These are phyloP conservation scores for Ips typographus DNA, from an alignment of 1,140 invertebrate genomes.

Conservation along the genomic window DNA sequence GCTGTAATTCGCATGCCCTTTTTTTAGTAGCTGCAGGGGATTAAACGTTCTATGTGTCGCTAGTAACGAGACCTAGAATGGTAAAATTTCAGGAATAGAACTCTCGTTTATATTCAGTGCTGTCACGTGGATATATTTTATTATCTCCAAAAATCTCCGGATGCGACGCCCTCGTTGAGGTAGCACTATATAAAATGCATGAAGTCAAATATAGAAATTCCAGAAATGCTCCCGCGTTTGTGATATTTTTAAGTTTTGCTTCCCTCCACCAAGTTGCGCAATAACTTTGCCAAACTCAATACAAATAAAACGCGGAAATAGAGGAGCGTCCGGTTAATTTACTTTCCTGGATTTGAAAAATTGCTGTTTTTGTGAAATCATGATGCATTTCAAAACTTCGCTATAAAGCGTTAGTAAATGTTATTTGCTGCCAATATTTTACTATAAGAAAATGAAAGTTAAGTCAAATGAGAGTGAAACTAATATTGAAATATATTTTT, in stretches of 20 bases:
- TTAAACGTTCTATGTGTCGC: not conserved
- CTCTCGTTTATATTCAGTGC: constrained; percentile 8
- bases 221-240: not conserved
- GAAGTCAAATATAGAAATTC: constrained; percentile 13
- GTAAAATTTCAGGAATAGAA: constrained; percentile 7
- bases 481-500: too few relatives aligned
- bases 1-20: too few relatives aligned
- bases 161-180: constrained; percentile 7
- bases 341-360: not conserved
- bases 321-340: not conserved
- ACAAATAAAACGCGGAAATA: not conserved
- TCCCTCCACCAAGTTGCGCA: too few relatives aligned
- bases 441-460: too few relatives aligned
- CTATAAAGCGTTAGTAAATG: constrained; percentile 1
- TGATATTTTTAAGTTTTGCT: not conserved
- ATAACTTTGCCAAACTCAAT: too few relatives aligned
- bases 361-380: not conserved
- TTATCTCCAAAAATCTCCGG: constrained; percentile 7
- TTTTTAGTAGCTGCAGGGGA: too few relatives aligned
- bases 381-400: not conserved
- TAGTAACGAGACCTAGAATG: not conserved
- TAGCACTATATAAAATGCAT: constrained; percentile 17
- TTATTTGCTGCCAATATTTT: not conserved
- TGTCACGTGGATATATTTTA: constrained; percentile 13
- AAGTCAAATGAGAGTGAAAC: too few relatives aligned